phyloP scores from a whole-genome alignment of 2,888 invertebrate species.

The Amiota minor region DNA sequence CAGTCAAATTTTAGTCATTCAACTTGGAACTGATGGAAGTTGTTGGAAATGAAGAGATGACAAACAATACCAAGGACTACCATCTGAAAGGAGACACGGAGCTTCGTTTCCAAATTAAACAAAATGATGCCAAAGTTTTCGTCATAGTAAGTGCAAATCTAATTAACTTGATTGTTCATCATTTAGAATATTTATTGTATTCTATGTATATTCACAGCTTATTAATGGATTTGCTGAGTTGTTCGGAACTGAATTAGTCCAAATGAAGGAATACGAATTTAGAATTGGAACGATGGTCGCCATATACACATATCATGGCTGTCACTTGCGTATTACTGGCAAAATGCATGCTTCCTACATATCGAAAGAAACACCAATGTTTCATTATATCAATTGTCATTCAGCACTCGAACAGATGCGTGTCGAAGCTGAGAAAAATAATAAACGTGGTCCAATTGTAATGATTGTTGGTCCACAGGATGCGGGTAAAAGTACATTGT shows the following conservation, averaged over 20 bases:
- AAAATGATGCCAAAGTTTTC: constrained; percentile 86
- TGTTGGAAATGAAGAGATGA: constrained; percentile 44
- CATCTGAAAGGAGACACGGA: constrained; percentile 91
- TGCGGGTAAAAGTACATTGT: constrained; percentile 96
- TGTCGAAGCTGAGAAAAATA: constrained; percentile 83
- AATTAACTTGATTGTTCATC: background rate
- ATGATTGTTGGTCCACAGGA: constrained; percentile 96
- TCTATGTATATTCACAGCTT: constrained; percentile 76
- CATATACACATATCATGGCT: constrained; percentile 97
- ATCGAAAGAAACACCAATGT: constrained; percentile 97
- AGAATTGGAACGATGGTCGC: constrained; percentile 93
- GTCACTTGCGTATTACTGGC: constrained; percentile 88
- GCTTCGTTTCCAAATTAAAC: constrained; percentile 94
- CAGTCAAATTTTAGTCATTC: no score
- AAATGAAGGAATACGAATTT: constrained; percentile 93
- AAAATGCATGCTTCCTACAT: constrained; percentile 94
- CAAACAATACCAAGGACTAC: constrained; percentile 75
- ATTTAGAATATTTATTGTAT: no score
- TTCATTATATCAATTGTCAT: constrained; percentile 95
- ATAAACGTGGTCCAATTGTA: constrained; percentile 84
- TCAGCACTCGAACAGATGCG: constrained; percentile 94
- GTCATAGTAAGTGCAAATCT: constrained; percentile 77
- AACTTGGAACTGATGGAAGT: no score
- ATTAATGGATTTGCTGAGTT: constrained; percentile 94
- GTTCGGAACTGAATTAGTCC: constrained; percentile 96